Evolutionary conservation across 2,797 vertebrate genomes (phyloP), one percentile per base, ranked within the genome.

Genomic region (Spondyliosoma cantharus): DNA sequence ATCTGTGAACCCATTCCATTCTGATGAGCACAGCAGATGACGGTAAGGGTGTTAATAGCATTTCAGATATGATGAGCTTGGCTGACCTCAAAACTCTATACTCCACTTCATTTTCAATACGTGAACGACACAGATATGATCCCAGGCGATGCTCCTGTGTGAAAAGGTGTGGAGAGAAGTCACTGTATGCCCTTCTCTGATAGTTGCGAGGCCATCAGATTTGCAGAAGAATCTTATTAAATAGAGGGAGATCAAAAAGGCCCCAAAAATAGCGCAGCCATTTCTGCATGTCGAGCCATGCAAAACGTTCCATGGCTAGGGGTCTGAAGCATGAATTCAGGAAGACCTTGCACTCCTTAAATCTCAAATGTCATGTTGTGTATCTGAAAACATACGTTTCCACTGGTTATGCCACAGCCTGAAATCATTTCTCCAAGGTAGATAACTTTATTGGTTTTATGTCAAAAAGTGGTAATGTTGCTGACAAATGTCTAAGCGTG

Each of bases 1-100:
- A 91, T 90, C 85, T 88, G 66, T 82, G 80, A 91, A 86, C 79
- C 89, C 78, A 79, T 87, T 90, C 56, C 48, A 72, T 89, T 90
- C 82, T 80, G 89, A 89, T 83, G 84, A 85, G 82, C 67, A 60
- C 63, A 83, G 80, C 72, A 83, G 73, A 86, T 86, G 86, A 77
- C 78, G 82, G 71, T 62, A 63, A 70, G 82, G 74, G 45, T 73
- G 80, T 86, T 87, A 87, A 87, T 89, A 70, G 58, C 62, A 77
- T 88, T 89, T 79, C 68, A 72, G 83, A 87, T 89, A 83, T 84
- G 69, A 90, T 82, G 82, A 86, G 80, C 80, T 89, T 7, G 7
- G 27, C 54, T 85, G 84, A 87, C 86, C 83, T 82, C 66, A 71
- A 81, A 85, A 67, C 43, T 84, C 64, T 74, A 37, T 76, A 74